Evolutionary conservation across 2,113 vertebrate genomes (phyloP).

Genomic region (Chlamydotis undulata): DNA sequence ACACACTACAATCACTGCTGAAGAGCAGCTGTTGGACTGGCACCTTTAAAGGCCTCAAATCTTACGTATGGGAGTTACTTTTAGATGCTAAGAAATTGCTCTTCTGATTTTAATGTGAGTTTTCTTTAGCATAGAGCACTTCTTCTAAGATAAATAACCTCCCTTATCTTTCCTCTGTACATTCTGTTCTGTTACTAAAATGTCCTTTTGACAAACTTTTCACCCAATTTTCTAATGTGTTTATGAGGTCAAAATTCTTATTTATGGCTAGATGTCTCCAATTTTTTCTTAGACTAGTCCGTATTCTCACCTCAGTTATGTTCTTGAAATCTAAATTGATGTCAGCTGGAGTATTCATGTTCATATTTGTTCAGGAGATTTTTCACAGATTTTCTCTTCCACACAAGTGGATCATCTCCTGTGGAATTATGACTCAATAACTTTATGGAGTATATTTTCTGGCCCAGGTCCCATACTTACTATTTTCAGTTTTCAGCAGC

Average conservation of each 20-base stretch:
- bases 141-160: neutral
- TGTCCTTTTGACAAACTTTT: neutral
- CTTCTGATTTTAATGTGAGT: neutral
- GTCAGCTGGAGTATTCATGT: neutral
- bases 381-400: neutral
- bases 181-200: neutral
- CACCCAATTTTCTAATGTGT: neutral
- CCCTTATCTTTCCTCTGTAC: neutral
- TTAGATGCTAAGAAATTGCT: neutral
- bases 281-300: neutral
- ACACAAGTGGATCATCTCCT: neutral
- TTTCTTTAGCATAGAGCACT: neutral
- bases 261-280: neutral
- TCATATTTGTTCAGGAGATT: neutral
- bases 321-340: neutral
- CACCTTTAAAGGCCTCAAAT: neutral
- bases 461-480: neutral
- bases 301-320: neutral
- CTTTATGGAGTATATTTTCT: neutral
- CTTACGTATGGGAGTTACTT: fast-evolving
- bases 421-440: neutral
- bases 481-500: neutral
- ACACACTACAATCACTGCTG: neutral
- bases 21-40: neutral
- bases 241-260: neutral